Base-by-base conservation (phyloP, 2,888 invertebrate species). In the Harpalus rufipes region DNA sequence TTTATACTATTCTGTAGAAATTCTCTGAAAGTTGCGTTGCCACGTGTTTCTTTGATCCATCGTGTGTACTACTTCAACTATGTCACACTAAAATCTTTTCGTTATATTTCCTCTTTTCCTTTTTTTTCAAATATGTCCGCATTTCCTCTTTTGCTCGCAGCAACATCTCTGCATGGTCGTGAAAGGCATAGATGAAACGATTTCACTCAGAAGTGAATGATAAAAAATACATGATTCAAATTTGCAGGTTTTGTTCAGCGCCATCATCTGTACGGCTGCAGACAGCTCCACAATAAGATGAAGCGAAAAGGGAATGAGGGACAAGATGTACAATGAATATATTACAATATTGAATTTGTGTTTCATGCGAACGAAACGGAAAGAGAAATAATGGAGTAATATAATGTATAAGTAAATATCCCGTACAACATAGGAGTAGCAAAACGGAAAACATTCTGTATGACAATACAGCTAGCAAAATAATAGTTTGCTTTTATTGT, bases 191-290 rank as follows among this genome's bases (percentile, higher is more conserved):
- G 44, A 51, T 51, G 44, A 51, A 51, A 51, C 44, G 44, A 51
- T 51, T 51, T 51, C 44, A 51, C 44, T 51, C 44, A 51, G 44
- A 51, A 51, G 44, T 51, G 44, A 51, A 51, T 51, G 44, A 51
- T 51, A 51, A 51, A 51, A 51, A 51, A 51, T 51, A 51, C 44
- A 51, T 51, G 44, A 51, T 51, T 51, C 44, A 51, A 51, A 51
- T 51, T 51, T 51, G 7, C 44, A 51, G 44, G 44, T 51, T 51
- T 51, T 51, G 44, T 51, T 51, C 44, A 51, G 44, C 10, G 10
- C 44, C 44, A 51, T 51, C 44, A 51, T 51, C 44, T 51, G 44
- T 10, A 51, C 0, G 44, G 44, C 44, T 51, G 5, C 44, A 51
- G 44, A 51, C 44, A 51, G 44, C 44, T 51, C 12, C 44, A 51